Base-by-base conservation (phyloP, 37 sponge, comb jelly and placozoan genomes). In the Sycon ciliatum region DNA sequence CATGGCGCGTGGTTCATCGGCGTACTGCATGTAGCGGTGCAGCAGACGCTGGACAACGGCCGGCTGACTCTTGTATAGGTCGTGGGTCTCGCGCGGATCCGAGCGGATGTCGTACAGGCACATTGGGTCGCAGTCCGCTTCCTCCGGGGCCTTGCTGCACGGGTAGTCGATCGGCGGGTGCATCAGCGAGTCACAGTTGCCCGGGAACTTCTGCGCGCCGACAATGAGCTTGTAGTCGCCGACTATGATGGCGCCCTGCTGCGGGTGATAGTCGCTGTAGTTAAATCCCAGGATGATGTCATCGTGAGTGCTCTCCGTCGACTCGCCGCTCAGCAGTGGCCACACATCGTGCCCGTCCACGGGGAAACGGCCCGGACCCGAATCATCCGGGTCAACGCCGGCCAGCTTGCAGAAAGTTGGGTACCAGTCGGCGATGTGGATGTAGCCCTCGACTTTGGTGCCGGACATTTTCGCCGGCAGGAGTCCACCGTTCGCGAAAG, bases 321-420 rank as follows among this genome's bases (percentile, higher is more conserved):
- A 42, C 20, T 57, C 72, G 16, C 71, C 72, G 3, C 57, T 61
- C 13, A 79, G 60, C 18, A 79, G 36, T 13, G 72, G 73, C 80
- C 80, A 79, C 29, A 72, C 65, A 61, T 79, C 73, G 32, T 64
- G 24, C n/a, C 80, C 73, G 57, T 79, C 80, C 38, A 78, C 57
- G 57, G 38, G 46, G 20, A 73, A 73, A 23, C 57, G 56, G 38
- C 73, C 73, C n/a, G 73, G 61, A 9, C 62, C 3, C 3, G 34
- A 36, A 62, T 74, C 75, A 24, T 32, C 65, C 22, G 64, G 75
- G 65, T 74, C 64, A 74, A 74, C 63, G 61, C 75, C 75, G 65
- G 75, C 75, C 28, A 73, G 6, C 6, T 34, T 32, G 34, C 74
- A 73, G 28, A 73, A 73, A 33, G 56, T 57, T n/a, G 55, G 60